A percentile compares a stretch with the other conserved stretches of the same genome.
phyloP scores from a whole-genome alignment of 2,888 invertebrate species.

The Laspeyria flexula region DNA sequence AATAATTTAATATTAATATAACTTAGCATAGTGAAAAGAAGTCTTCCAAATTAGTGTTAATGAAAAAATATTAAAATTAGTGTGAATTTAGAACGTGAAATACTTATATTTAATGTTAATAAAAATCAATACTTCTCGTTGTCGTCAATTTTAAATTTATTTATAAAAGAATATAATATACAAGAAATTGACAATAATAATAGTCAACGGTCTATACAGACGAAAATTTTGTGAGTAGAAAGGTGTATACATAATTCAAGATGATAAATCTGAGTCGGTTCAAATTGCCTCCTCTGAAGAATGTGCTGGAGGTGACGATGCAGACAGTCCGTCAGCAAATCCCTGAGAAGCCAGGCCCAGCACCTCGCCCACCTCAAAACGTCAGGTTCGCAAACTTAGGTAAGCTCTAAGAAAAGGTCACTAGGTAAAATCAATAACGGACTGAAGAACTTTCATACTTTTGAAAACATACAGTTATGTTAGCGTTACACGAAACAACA shows the following conservation, averaged over 20 bases:
- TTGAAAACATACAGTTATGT: no score
- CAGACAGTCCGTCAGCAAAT: slow-evolving; percentile 92
- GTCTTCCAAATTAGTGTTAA: slow-evolving; percentile 78
- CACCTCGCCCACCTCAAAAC: slow-evolving; percentile 80
- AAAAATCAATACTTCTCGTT: slow-evolving; percentile 53
- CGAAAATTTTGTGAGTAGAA: background rate
- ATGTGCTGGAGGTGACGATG: slow-evolving; percentile 93
- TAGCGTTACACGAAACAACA: background rate
- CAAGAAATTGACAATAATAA: slow-evolving; percentile 15
- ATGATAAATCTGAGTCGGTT: slow-evolving; percentile 85
- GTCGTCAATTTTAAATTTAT: slow-evolving; percentile 41
- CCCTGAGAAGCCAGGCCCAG: slow-evolving; percentile 87
- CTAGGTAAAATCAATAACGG: slow-evolving; percentile 29
- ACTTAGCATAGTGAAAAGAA: slow-evolving; percentile 70
- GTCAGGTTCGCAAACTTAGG: slow-evolving; percentile 84
- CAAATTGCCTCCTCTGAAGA: slow-evolving; percentile 90
- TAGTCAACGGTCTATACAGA: slow-evolving; percentile 13
- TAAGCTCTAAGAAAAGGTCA: slow-evolving; percentile 51
- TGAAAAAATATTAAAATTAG: slow-evolving; percentile 34
- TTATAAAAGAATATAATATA: slow-evolving; percentile 19
- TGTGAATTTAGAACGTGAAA: slow-evolving; percentile 34
- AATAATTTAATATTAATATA: slow-evolving; percentile 60
- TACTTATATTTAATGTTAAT: slow-evolving; percentile 32
- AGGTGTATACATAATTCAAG: slow-evolving; percentile 27
- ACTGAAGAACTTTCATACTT: background rate